Percentiles rank a stretch among this genome's conserved stretches.
Conservation (phyloP, 2,113 vertebrate genomes). For the Morone saxatilis region DNA sequence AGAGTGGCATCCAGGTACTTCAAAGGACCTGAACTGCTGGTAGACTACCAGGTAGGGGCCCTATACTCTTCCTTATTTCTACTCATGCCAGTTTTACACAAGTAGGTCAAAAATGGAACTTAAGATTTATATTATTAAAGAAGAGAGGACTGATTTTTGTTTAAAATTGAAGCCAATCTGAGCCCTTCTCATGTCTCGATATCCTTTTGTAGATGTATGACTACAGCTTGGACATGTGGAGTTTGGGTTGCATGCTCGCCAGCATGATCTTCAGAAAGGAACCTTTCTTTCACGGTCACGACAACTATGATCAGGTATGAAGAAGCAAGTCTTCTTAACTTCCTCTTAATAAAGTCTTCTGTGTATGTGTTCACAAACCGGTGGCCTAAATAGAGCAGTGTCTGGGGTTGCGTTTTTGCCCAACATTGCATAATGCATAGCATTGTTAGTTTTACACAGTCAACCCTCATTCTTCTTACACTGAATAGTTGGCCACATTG, state of each 20-base stretch:
- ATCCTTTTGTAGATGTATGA: slow-evolving; percentile 87
- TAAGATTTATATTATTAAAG: too few relatives aligned
- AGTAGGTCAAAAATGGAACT: background rate
- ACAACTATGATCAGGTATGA: slow-evolving; percentile 90
- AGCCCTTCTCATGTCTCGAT: background rate
- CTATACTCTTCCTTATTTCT: background rate
- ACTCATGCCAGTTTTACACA: background rate
- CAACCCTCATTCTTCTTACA: slow-evolving; percentile 5
- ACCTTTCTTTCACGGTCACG: slow-evolving; percentile 91
- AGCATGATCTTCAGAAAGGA: slow-evolving; percentile 93
- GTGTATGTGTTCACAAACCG: background rate
- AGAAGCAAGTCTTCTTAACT: accelerated
- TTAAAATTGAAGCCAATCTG: background rate
- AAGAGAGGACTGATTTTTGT: background rate
- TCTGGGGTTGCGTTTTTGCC: background rate
- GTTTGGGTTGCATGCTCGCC: slow-evolving; percentile 90
- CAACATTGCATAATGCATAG: too few relatives aligned
- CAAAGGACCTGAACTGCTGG: slow-evolving; percentile 90
- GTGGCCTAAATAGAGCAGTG: background rate
- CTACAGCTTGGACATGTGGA: slow-evolving; percentile 93
- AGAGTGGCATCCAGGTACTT: slow-evolving; percentile 90
- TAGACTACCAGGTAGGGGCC: slow-evolving; percentile 89
- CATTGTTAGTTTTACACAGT: background rate
- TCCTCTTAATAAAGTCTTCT: background rate
- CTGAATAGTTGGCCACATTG: background rate